Evolutionary conservation across 2,888 invertebrate genomes (phyloP).

Genomic region (Amiota minor): DNA sequence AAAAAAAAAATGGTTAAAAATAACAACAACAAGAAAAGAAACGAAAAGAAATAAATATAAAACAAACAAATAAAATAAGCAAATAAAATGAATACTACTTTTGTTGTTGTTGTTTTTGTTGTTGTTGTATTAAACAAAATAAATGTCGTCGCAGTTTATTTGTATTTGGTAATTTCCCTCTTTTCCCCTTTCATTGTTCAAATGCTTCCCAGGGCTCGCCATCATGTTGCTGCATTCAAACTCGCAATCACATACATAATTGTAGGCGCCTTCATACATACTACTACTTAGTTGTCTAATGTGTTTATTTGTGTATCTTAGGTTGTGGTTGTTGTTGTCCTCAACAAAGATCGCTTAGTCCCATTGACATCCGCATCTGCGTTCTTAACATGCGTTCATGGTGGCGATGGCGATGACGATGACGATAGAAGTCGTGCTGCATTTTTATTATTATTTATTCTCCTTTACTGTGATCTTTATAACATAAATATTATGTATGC

Average conservation of each 20-base stretch:
- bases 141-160: too few species aligned
- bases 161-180: too few species aligned
- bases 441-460: neutral
- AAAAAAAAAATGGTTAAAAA: neutral
- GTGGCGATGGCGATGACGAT: neutral
- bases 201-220: neutral
- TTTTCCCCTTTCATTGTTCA: too few species aligned
- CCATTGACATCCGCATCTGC: slow-evolving; percentile 44
- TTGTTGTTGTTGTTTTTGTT: slow-evolving; percentile 26
- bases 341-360: too few species aligned
- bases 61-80: neutral
- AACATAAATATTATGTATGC: too few species aligned
- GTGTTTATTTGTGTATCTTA: too few species aligned
- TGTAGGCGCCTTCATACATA: too few species aligned
- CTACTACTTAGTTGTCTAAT: too few species aligned
- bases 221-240: neutral
- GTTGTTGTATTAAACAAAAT: neutral
- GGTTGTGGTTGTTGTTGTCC: too few species aligned
- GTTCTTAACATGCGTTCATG: neutral
- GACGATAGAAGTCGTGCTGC: neutral
- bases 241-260: neutral
- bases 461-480: neutral
- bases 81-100: slow-evolving; percentile 32
- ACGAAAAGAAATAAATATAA: neutral
- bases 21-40: slow-evolving; percentile 32